phyloP scores from a whole-genome alignment of 1,140 invertebrate genomes.

The Odontomachus brunneus region DNA sequence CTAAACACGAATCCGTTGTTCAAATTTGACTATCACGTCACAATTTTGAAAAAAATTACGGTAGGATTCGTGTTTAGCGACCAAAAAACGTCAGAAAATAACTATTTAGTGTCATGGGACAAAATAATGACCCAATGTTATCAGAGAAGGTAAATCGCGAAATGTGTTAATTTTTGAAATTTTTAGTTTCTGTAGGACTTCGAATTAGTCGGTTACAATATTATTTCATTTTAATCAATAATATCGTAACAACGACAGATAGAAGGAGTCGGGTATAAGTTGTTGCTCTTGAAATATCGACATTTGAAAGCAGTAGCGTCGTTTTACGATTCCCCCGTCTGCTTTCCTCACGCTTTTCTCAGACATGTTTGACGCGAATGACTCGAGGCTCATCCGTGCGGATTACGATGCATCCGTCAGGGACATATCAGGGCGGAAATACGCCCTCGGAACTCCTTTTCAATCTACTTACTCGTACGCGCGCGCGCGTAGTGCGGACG shows the following conservation, averaged over 20 bases:
- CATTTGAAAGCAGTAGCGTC: not conserved
- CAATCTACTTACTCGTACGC: constrained; percentile 5
- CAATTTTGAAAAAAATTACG: too few species aligned
- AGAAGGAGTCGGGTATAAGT: not conserved
- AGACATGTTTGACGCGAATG: not conserved
- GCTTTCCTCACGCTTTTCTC: not conserved
- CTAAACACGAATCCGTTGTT: too few species aligned
- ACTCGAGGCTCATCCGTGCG: not conserved
- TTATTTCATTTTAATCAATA: not conserved
- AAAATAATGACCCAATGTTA: too few species aligned
- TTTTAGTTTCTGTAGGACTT: not conserved
- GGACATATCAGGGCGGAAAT: not conserved
- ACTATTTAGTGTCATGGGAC: too few species aligned
- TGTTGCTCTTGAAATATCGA: not conserved
- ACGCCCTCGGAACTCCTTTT: constrained; percentile 24
- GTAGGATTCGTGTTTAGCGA: too few species aligned
- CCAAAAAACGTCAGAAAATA: too few species aligned
- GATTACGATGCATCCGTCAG: not conserved
- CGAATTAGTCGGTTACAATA: not conserved
- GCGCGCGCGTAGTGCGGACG: not conserved
- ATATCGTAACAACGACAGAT: not conserved
- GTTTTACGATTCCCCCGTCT: not conserved
- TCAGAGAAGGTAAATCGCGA: not conserved
- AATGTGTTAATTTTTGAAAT: not conserved
- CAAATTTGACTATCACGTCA: too few species aligned